Base-by-base conservation (phyloP, 2,888 invertebrate species). In the Trissolcus brochymenae region DNA sequence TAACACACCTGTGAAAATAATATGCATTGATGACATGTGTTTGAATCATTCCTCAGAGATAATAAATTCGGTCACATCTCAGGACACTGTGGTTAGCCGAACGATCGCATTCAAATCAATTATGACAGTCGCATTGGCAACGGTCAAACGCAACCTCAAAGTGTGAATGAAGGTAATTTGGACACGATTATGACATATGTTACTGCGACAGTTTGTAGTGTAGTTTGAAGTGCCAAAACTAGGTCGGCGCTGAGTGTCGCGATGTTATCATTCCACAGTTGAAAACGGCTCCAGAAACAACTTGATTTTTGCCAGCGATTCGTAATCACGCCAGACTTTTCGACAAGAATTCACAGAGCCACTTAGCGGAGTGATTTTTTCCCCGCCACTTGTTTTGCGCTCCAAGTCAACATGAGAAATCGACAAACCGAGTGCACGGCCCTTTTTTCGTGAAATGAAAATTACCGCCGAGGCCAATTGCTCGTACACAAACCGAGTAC, bases 111-210 rank as follows among this genome's bases (percentile, higher is more conserved):
- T 54, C 59, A 9, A 17, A 61, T 68, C 46, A 60, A 61, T 68
- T 50, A 53, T 59, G 14, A 43, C 17, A 46, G 14, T 19, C 43
- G 50, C n/a, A 16, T 16, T 46, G 19, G 25, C 40, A 41, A 17
- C 14, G 41, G 49, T 51, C 46, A 25, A 57, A 41, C 21, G 19
- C 50, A 43, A 65, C 73, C 55, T 54, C 55, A 61, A 73, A 65
- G 50, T 73, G 66, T 41, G 41, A 73, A 73, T 66, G 60, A 61
- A 46, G 50, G 59, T 60, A 73, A 73, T 73, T 73, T 66, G 55
- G 41, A 46, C 59, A 25, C 65, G 65, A 60, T 66, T 60, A 65
- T 66, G 66, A 73, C 73, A 66, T 59, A 55, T 74, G 73, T 74
- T 74, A 61, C 61, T 49, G 19, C 54, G 60, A 35, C 65, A 55